Conservation (phyloP, 2,113 vertebrate species). For the Polyodon spathula region DNA sequence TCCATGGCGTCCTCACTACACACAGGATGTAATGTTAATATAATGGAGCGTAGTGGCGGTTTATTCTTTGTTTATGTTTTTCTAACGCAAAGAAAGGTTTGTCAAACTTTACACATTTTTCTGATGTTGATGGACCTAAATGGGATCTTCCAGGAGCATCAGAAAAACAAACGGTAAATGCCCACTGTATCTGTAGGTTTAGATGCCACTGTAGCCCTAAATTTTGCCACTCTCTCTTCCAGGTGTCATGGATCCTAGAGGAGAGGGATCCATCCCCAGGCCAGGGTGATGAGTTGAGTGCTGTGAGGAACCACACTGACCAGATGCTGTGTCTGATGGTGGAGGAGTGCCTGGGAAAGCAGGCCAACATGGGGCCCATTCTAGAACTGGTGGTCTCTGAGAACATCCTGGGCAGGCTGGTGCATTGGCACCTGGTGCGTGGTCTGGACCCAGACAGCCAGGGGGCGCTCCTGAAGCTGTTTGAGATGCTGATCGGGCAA, state of each 20-base stretch:
- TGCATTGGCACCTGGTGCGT: constrained; percentile 76
- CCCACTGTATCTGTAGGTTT: too few species aligned
- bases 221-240: not conserved
- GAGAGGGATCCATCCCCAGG: constrained; percentile 58
- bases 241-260: constrained; percentile 83
- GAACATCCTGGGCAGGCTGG: constrained; percentile 71
- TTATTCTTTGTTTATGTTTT: too few species aligned
- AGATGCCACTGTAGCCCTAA: too few species aligned
- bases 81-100: too few species aligned
- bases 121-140: too few species aligned
- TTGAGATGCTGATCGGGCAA: constrained; percentile 86
- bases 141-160: too few species aligned
- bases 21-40: too few species aligned
- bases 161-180: too few species aligned
- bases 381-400: constrained; percentile 73
- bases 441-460: constrained; percentile 75
- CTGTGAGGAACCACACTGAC: constrained; percentile 86
- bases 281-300: constrained; percentile 72
- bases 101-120: too few species aligned
- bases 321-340: constrained; percentile 89
- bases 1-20: too few species aligned
- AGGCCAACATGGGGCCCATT: constrained; percentile 65
- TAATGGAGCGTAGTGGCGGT: too few species aligned
- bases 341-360: constrained; percentile 67
- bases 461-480: constrained; percentile 83